Conservation (phyloP, 2,888 invertebrate genomes). For the Cordilura impudica region DNA sequence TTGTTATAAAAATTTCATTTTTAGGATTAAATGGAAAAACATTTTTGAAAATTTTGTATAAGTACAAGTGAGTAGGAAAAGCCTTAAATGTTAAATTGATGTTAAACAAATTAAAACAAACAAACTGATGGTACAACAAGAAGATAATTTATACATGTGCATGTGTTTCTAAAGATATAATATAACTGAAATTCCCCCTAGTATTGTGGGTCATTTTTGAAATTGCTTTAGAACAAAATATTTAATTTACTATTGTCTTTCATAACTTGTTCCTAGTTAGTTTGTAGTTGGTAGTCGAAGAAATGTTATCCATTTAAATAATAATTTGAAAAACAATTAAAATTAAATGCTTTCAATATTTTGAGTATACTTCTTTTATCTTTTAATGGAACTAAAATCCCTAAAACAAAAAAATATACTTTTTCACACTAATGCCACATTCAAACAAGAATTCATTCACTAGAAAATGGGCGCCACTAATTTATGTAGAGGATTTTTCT, state of each 20-base stretch:
- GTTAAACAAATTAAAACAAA: background rate
- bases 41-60: background rate
- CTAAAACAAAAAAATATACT: slow-evolving; percentile 20
- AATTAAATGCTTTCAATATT: slow-evolving; percentile 54
- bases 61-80: background rate
- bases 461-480: background rate
- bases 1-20: background rate
- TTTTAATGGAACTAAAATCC: slow-evolving; percentile 59
- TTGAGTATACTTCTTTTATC: slow-evolving; percentile 38
- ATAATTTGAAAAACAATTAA: slow-evolving; percentile 60
- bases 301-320: slow-evolving; percentile 40
- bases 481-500: too few species aligned
- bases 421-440: slow-evolving; percentile 15
- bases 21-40: background rate
- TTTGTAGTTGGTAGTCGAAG: background rate
- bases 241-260: slow-evolving; percentile 20
- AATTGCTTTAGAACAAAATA: slow-evolving; percentile 15
- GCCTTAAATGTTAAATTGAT: background rate
- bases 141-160: background rate
- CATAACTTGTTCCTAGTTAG: background rate
- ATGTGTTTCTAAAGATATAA: background rate
- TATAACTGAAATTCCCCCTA: background rate
- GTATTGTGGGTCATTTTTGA: slow-evolving; percentile 14
- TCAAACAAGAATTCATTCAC: background rate
- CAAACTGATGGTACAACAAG: background rate